phyloP scores from a whole-genome alignment of 2,113 vertebrate species.

The Phalacrocorax pelagicus region DNA sequence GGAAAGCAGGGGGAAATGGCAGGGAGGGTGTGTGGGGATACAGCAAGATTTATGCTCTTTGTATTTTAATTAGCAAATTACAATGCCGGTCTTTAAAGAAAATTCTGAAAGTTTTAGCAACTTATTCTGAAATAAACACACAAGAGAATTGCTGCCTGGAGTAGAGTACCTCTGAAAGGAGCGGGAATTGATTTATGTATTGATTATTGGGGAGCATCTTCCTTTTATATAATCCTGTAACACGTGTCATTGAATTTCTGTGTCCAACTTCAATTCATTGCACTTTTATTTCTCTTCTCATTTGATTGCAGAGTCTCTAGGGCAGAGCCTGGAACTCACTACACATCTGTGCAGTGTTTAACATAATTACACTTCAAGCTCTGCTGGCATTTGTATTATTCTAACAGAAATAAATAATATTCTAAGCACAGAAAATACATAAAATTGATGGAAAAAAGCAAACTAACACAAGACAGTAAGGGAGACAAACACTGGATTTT shows the following conservation, averaged over 20 bases:
- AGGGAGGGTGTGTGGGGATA: background rate
- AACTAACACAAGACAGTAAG: background rate
- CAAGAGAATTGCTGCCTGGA: background rate
- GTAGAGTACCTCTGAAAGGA: background rate
- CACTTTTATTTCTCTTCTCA: slow-evolving; percentile 17
- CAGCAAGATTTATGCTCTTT: background rate
- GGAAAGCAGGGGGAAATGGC: background rate
- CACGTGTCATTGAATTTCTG: slow-evolving; percentile 6
- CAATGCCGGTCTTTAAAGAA: background rate
- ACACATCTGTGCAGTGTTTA: slow-evolving; percentile 33
- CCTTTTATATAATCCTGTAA: background rate
- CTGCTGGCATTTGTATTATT: background rate
- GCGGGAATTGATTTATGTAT: background rate
- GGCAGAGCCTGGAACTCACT: slow-evolving; percentile 19
- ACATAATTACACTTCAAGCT: slow-evolving; percentile 29
- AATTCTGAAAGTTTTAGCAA: background rate
- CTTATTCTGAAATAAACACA: background rate
- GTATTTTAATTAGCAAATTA: slow-evolving; percentile 4
- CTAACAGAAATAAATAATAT: slow-evolving; percentile 13
- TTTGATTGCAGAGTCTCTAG: slow-evolving; percentile 23
- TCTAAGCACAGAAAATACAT: background rate
- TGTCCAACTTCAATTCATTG: background rate
- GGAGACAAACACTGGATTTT: background rate
- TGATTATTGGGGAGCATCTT: slow-evolving; percentile 1
- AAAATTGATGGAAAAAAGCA: background rate